Base-by-base conservation (phyloP, 2,113 vertebrate species). In the Dasyprocta punctata region DNA sequence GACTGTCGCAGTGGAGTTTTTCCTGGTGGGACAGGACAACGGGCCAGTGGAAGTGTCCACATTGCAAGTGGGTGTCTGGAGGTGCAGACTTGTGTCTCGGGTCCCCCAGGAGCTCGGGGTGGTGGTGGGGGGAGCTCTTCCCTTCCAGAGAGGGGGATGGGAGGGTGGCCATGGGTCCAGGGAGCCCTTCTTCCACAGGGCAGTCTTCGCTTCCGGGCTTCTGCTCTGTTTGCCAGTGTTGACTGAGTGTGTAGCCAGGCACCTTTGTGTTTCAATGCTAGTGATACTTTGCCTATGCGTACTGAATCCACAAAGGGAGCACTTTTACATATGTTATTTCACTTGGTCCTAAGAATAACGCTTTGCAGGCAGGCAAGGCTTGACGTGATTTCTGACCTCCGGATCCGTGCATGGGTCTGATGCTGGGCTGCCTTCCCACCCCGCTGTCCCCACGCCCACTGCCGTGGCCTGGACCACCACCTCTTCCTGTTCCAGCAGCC, bases 1-100 rank as follows among this genome's bases (percentile, higher is more conserved):
- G 97, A 99, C 98, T 0, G 99, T 99, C n/a, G 98, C 98, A 0
- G 99, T 99, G 75, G 99, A 99, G 95, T 99, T 99, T 92, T 96
- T 99, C 97, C 98, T 99, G 12, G 98, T 99, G 8, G 99, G 99
- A 36, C 99, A 99, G 60, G 99, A 99, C 97, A 99, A 98, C 1
- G 99, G 98, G 69, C 98, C 99, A 0, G 98, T 99, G 98, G 99
- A 99, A 67, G 97, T 97, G 28, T 95, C 98, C 90, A 99, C 99
- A 0, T 97, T 99, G 36, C 98, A 99, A 99, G 99, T 99, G 98
- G 98, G 98, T 93, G 63, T 86, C 75, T 52, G 12, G 17, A 5
- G 12, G 22, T 26, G 2, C 44, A 86, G 47, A 8, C 20, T 0
- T 0, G 0, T 0, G 65, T 8, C 2, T 0, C 44, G 36, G 17